These are phyloP conservation scores for Sepioteuthis lessoniana DNA, from an alignment of 2,888 invertebrate species.

Conservation along the genomic window DNA sequence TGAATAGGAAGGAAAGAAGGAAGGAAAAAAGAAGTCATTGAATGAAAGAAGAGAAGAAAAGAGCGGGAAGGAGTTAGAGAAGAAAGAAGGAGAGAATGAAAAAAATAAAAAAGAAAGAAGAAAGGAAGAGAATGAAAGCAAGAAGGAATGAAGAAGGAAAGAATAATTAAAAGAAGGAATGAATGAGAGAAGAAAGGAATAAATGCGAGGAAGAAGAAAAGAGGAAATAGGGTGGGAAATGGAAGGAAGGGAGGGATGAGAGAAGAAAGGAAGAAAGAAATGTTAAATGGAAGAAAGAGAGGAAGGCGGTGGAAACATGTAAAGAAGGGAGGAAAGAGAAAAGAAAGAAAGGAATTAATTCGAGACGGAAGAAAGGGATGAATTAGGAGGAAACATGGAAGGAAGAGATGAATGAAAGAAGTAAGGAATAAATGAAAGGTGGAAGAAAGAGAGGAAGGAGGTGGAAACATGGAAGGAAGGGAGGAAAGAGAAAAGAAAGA, in stretches of 20 bases:
- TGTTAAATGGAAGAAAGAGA: too few species aligned
- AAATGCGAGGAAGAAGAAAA: too few species aligned
- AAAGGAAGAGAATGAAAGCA: neutral
- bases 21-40: too few species aligned
- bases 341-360: neutral
- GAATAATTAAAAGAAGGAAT: too few species aligned
- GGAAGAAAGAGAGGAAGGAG: neutral
- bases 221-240: too few species aligned
- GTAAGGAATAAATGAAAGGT: neutral
- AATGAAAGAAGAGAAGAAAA: too few species aligned
- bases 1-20: neutral
- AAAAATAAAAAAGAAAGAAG: neutral
- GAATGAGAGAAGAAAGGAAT: too few species aligned
- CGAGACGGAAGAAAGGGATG: neutral
- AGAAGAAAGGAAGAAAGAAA: too few species aligned
- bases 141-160: neutral
- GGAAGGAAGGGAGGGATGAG: too few species aligned
- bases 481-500: neutral
- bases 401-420: too few species aligned
- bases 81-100: neutral
- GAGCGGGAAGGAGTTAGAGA: too few species aligned
- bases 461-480: neutral
- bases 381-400: neutral
- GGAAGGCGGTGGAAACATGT: neutral
- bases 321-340: neutral